A percentile compares a stretch with the other conserved stretches of the same genome.
Conservation (phyloP, 2,888 invertebrate species). For the Tanypteryx hageni region DNA sequence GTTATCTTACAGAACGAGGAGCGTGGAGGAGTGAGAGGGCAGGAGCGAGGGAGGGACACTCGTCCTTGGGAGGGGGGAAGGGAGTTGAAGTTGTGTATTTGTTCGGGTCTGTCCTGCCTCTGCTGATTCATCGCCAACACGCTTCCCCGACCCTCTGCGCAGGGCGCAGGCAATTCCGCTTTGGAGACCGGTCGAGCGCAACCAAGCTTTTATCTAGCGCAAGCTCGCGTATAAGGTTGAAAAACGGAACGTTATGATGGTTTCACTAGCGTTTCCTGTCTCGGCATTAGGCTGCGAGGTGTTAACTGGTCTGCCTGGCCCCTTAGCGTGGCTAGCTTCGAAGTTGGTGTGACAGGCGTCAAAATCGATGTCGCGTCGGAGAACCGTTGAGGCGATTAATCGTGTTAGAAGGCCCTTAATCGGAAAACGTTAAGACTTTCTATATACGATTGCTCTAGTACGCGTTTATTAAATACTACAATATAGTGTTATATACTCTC, state of each 20-base stretch:
- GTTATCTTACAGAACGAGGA: slow-evolving; percentile 29
- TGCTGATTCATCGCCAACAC: slow-evolving; percentile 7
- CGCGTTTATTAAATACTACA: too few species aligned
- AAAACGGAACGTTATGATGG: neutral
- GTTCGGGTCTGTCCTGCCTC: neutral
- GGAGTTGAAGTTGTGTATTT: neutral
- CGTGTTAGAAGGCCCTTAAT: too few species aligned
- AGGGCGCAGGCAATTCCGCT: neutral
- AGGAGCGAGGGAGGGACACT: neutral
- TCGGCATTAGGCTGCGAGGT: too few species aligned
- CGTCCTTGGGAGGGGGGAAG: neutral
- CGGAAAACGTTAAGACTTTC: too few species aligned
- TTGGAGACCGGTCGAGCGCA: neutral
- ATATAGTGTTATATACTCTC: too few species aligned
- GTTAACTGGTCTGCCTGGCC: too few species aligned
- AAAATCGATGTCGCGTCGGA: too few species aligned
- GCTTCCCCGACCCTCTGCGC: neutral
- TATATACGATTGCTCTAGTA: too few species aligned
- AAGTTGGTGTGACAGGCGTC: too few species aligned
- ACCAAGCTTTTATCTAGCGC: neutral
- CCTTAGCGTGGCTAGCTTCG: too few species aligned
- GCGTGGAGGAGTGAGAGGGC: neutral
- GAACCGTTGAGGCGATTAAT: too few species aligned
- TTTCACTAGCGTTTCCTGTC: too few species aligned
- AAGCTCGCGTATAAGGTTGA: neutral